These are phyloP conservation scores for Chunga burmeisteri DNA, from an alignment of 2,113 vertebrate species.

Conservation along the genomic window DNA sequence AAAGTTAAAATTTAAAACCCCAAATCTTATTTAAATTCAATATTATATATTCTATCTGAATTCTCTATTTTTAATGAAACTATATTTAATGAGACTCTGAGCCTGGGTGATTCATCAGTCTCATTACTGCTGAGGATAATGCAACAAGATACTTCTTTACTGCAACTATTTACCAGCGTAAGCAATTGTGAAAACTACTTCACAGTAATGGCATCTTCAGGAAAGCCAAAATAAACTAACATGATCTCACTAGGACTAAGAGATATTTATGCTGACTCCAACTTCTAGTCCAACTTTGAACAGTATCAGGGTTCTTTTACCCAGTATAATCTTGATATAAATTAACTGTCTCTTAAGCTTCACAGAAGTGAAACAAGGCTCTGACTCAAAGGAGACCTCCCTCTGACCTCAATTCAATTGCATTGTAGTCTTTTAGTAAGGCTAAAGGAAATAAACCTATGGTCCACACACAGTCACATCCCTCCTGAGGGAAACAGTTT, in stretches of 20 bases:
- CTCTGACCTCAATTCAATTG: not conserved
- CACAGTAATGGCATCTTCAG: constrained; percentile 55
- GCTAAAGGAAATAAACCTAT: constrained; percentile 6
- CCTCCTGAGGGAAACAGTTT: not conserved
- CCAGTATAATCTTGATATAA: constrained; percentile 5
- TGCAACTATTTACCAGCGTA: constrained; percentile 47
- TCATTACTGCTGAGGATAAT: constrained; percentile 32
- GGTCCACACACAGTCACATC: not conserved
- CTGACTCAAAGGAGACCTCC: constrained; percentile 11
- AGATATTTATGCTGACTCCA: not conserved
- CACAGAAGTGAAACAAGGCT: constrained; percentile 42
- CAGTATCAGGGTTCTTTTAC: not conserved
- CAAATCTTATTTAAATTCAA: constrained; percentile 76
- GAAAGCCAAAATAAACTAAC: not conserved
- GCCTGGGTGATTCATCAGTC: constrained; percentile 8
- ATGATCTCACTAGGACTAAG: not conserved
- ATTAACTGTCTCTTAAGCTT: constrained; percentile 35
- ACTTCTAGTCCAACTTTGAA: constrained; percentile 10
- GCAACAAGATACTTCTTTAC: constrained; percentile 24
- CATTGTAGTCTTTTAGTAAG: constrained; percentile 24
- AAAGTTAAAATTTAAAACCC: constrained; percentile 78
- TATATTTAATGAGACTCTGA: constrained; percentile 60
- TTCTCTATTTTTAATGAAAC: constrained; percentile 73
- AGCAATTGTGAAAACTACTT: constrained; percentile 61
- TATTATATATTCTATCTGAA: constrained; percentile 81